A percentile compares a stretch with the other conserved stretches of the same genome.
Conservation (phyloP, 2,113 vertebrate genomes). For the Varanus komodoensis region DNA sequence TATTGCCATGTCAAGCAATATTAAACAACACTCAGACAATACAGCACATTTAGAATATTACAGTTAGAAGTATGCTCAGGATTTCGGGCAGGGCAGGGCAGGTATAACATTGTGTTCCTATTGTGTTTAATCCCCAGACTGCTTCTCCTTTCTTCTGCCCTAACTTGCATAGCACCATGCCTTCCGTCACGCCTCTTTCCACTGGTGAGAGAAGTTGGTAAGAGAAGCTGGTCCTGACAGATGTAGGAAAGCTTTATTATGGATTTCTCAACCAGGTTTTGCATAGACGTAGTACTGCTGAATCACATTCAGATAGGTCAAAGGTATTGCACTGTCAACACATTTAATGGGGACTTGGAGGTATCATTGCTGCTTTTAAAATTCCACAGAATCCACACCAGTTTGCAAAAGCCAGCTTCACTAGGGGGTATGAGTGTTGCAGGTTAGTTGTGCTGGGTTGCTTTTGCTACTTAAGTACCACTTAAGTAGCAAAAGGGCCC, state of each 20-base stretch:
- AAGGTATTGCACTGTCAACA: background rate
- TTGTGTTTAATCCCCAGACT: background rate
- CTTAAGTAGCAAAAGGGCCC: background rate
- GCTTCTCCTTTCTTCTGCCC: background rate
- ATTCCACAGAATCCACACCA: background rate
- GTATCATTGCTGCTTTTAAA: background rate
- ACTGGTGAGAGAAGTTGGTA: background rate
- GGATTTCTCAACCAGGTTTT: background rate
- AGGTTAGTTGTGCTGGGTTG: background rate
- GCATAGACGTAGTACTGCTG: too few species aligned
- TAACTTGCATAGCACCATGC: background rate
- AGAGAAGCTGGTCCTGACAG: background rate
- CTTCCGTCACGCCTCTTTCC: background rate
- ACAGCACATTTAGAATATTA: background rate
- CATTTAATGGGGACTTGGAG: background rate
- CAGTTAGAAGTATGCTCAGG: background rate
- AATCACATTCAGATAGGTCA: background rate
- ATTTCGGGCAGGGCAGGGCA: background rate
- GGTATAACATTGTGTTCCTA: background rate
- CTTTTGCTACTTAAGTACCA: background rate
- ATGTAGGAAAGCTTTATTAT: background rate
- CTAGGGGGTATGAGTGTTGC: background rate
- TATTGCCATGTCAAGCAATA: background rate
- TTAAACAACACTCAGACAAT: background rate
- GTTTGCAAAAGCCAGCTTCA: background rate